These are phyloP conservation scores for Megalonaias nervosa DNA, from an alignment of 1,140 invertebrate species.

Conservation along the genomic window DNA sequence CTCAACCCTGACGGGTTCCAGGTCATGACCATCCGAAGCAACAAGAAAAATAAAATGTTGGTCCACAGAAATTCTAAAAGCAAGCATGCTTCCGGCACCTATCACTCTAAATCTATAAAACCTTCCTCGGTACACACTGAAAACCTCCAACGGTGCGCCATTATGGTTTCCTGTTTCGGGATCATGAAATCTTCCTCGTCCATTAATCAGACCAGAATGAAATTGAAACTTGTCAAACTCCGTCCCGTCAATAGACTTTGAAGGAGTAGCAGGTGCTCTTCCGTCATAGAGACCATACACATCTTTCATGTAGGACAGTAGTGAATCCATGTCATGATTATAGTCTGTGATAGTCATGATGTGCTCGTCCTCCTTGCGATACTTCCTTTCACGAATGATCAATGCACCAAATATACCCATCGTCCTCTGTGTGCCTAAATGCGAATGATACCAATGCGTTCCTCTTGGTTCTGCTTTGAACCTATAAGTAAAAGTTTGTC, in stretches of 20 bases:
- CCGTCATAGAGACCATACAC: constrained; percentile 42
- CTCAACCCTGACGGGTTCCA: constrained; percentile 78
- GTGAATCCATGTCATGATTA: constrained; percentile 58
- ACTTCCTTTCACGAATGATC: constrained; percentile 45
- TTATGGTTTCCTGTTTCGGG: constrained; percentile 40
- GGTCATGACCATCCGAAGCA: constrained; percentile 85
- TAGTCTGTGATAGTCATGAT: constrained; percentile 54
- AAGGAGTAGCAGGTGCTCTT: constrained; percentile 22
- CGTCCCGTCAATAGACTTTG: constrained; percentile 37
- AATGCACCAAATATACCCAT: constrained; percentile 61
- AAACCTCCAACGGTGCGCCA: constrained; percentile 52
- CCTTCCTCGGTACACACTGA: constrained; percentile 40
- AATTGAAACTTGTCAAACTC: constrained; percentile 45
- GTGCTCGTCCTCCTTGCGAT: constrained; percentile 36
- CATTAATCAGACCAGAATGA: constrained; percentile 64
- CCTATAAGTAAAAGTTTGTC: constrained; percentile 88
- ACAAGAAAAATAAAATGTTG: constrained; percentile 86
- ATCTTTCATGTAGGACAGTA: constrained; percentile 47
- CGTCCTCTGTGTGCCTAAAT: constrained; percentile 55
- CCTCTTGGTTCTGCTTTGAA: constrained; percentile 69
- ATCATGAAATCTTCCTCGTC: constrained; percentile 52
- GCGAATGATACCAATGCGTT: constrained; percentile 68
- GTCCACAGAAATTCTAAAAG: constrained; percentile 81
- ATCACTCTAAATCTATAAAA: constrained; percentile 62
- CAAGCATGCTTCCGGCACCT: constrained; percentile 50